Evolutionary conservation across 2,113 vertebrate species (phyloP).

Genomic region (Pipa parva): DNA sequence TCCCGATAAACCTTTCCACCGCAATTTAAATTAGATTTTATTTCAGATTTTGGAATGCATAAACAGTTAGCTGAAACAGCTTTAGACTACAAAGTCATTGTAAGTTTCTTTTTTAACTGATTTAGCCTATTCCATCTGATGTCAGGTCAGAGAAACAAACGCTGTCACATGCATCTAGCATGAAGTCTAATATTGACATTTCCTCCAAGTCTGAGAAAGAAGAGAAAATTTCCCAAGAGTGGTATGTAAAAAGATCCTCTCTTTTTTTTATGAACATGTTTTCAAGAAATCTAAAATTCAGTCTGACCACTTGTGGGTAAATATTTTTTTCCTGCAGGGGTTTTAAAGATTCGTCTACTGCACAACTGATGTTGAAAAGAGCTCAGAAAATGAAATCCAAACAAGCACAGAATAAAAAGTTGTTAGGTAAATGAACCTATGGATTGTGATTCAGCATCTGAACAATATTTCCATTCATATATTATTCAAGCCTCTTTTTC

Average conservation of each 20-base stretch:
- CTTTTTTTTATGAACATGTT: constrained; percentile 7
- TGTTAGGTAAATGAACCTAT: constrained; percentile 71
- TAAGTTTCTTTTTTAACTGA: constrained; percentile 29
- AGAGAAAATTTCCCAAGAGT: constrained; percentile 84
- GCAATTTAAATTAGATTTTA: constrained; percentile 56
- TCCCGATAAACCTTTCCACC: constrained; percentile 60
- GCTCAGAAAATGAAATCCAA: constrained; percentile 84
- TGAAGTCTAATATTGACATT: constrained; percentile 48
- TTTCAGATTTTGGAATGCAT: constrained; percentile 54
- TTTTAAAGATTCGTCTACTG: constrained; percentile 77
- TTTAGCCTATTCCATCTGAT: constrained; percentile 45
- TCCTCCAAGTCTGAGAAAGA: constrained; percentile 66
- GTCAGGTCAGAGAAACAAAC: constrained; percentile 57
- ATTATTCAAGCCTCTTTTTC: too few relatives aligned
- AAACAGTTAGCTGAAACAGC: constrained; percentile 47
- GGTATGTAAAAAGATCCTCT: constrained; percentile 65
- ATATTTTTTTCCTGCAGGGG: constrained; percentile 72
- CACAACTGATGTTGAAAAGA: constrained; percentile 84
- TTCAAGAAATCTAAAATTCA: background rate
- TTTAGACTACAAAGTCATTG: constrained; percentile 37
- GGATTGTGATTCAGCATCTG: too few relatives aligned
- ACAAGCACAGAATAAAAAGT: constrained; percentile 60
- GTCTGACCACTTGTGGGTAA: constrained; percentile 25
- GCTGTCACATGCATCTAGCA: constrained; percentile 51
- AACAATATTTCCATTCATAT: too few relatives aligned